Evolutionary conservation across 2,113 vertebrate species (phyloP).

Genomic region (Lasiurus cinereus): DNA sequence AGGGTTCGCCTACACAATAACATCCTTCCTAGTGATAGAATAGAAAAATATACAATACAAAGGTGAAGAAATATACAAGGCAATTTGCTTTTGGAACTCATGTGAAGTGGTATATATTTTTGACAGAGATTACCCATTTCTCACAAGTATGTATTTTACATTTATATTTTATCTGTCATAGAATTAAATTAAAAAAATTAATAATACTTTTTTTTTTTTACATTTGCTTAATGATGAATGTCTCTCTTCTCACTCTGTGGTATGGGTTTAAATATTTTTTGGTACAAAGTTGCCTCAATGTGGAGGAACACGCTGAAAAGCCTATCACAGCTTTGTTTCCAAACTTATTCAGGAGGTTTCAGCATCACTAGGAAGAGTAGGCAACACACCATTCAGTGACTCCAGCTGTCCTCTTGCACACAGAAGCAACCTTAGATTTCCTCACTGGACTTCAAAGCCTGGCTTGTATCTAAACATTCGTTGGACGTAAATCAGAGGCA

Average conservation of each 20-base stretch:
- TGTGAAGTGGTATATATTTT: not conserved
- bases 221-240: not conserved
- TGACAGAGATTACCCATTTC: not conserved
- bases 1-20: not conserved
- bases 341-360: not conserved
- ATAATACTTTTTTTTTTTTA: not conserved
- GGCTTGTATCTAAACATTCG: slow-evolving; percentile 78
- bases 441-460: slow-evolving; percentile 83
- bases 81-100: not conserved
- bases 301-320: slow-evolving; percentile 13
- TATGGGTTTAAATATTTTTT: not conserved
- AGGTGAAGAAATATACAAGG: not conserved
- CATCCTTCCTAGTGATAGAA: not conserved
- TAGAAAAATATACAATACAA: not conserved
- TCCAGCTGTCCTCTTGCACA: slow-evolving; percentile 49
- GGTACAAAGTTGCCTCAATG: not conserved
- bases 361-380: not conserved
- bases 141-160: not conserved
- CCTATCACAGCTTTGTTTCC: slow-evolving; percentile 52
- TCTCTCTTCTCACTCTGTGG: not conserved
- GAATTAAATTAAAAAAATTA: not conserved
- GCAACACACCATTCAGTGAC: not conserved
- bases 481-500: slow-evolving; percentile 86
- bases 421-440: slow-evolving; percentile 62
- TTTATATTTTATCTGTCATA: not conserved